phyloP scores from a whole-genome alignment of 2,797 vertebrate genomes.

The Esox masquinongy region DNA sequence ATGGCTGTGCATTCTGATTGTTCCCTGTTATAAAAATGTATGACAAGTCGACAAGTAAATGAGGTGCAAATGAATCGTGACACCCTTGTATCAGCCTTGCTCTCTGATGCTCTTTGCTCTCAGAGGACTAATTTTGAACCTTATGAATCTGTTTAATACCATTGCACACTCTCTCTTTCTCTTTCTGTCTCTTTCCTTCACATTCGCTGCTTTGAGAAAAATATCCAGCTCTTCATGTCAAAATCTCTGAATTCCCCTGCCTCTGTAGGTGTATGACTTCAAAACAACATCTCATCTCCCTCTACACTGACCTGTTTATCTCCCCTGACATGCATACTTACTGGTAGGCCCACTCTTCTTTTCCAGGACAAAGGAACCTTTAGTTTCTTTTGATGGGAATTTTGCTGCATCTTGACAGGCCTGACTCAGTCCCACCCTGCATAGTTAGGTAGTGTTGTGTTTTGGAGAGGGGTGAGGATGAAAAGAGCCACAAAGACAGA shows the following conservation, averaged over 20 bases:
- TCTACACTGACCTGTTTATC: constrained; percentile 35
- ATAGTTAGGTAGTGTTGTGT: constrained; percentile 14
- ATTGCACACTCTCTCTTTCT: not conserved
- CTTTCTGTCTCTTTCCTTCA: not conserved
- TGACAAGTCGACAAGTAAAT: not conserved
- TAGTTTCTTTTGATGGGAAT: constrained; percentile 24
- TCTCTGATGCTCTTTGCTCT: not conserved
- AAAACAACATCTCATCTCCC: constrained; percentile 44
- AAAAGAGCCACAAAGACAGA: constrained; percentile 36
- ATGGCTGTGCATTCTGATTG: constrained; percentile 21
- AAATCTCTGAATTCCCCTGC: constrained; percentile 33
- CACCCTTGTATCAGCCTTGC: not conserved
- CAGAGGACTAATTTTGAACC: not conserved
- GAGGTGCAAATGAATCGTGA: constrained; percentile 13
- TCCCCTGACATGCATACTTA: constrained; percentile 38
- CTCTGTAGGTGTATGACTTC: constrained; percentile 49
- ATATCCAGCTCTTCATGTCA: constrained; percentile 44
- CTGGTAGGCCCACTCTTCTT: constrained; percentile 28
- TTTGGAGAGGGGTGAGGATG: constrained; percentile 30
- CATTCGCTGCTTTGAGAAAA: constrained; percentile 29
- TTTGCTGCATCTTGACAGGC: constrained; percentile 35
- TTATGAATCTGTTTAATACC: not conserved
- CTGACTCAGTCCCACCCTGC: constrained; percentile 24
- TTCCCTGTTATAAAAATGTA: constrained; percentile 1
- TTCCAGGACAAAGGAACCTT: constrained; percentile 58